Conservation (phyloP, 2,113 vertebrate species). For the Morone chrysops region DNA sequence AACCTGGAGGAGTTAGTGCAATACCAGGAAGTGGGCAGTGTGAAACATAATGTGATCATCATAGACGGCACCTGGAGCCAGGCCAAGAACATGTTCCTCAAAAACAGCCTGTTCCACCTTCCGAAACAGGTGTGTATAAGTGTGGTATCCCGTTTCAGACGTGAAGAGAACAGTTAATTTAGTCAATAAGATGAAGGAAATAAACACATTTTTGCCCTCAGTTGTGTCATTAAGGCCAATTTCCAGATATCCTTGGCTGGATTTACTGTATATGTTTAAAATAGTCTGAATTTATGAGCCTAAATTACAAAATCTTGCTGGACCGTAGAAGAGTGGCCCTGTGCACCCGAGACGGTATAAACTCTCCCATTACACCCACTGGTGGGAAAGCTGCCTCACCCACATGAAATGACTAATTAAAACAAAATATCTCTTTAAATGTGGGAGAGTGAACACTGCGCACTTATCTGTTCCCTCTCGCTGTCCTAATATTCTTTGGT, state of each 20-base stretch:
- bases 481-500: not conserved
- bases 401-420: conserved; percentile 12
- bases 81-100: conserved; percentile 97
- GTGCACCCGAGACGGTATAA: not conserved
- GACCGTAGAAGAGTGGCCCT: not conserved
- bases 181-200: not conserved
- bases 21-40: conserved; percentile 71
- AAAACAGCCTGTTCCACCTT: conserved; percentile 92
- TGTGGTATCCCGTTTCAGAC: not conserved
- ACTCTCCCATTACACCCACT: not conserved
- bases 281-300: not conserved
- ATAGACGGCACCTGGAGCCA: conserved; percentile 99
- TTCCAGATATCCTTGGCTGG: not conserved
- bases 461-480: not conserved
- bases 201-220: not conserved
- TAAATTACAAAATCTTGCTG: not conserved
- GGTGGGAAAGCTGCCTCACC: not conserved
- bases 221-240: not conserved
- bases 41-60: conserved; percentile 89
- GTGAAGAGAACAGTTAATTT: not conserved
- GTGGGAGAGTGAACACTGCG: not conserved
- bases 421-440: not conserved
- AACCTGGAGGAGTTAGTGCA: conserved; percentile 86
- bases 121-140: conserved; percentile 89
- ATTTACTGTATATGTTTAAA: not conserved